A percentile compares a stretch with the other conserved stretches of the same genome.
phyloP scores from a whole-genome alignment of 2,797 vertebrate genomes.

The Chaetodon trifasciatus region DNA sequence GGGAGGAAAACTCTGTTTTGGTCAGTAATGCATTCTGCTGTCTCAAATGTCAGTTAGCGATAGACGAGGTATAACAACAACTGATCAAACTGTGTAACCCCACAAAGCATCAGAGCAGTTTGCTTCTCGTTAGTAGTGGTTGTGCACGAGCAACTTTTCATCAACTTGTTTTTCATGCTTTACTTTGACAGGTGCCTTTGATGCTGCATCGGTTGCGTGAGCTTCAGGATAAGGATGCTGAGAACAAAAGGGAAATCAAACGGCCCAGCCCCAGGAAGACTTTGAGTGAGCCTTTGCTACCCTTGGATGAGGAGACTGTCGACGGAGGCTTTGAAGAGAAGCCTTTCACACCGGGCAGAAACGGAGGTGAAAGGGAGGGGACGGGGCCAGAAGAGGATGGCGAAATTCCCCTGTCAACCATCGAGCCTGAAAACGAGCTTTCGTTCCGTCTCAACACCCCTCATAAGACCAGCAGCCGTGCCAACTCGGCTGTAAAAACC shows the following conservation, averaged over 20 bases:
- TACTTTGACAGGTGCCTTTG: constrained; percentile 91
- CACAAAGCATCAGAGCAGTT: constrained; percentile 15
- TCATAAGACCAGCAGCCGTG: constrained; percentile 88
- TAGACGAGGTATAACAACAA: background rate
- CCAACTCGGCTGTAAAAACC: constrained; percentile 88
- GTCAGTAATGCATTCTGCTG: constrained; percentile 80
- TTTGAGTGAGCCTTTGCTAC: constrained; percentile 88
- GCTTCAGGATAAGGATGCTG: constrained; percentile 92
- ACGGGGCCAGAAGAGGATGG: constrained; percentile 78
- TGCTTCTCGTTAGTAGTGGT: constrained; percentile 1
- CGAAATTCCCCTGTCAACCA: constrained; percentile 78
- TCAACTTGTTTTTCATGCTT: constrained; percentile 46
- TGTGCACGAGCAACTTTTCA: constrained; percentile 1
- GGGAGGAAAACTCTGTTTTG: constrained; percentile 97
- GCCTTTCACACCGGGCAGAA: constrained; percentile 78
- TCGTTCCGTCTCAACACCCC: constrained; percentile 89
- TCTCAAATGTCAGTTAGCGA: constrained; percentile 31
- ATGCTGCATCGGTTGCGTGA: constrained; percentile 95
- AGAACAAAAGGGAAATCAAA: constrained; percentile 90
- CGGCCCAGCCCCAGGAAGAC: constrained; percentile 92
- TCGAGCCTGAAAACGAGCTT: constrained; percentile 77
- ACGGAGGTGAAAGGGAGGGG: constrained; percentile 84
- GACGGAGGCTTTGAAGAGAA: constrained; percentile 94
- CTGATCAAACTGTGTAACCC: background rate
- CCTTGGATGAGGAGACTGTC: constrained; percentile 95